These are phyloP conservation scores for Hassar affinis DNA, from an alignment of 2,113 vertebrate genomes.

Conservation along the genomic window DNA sequence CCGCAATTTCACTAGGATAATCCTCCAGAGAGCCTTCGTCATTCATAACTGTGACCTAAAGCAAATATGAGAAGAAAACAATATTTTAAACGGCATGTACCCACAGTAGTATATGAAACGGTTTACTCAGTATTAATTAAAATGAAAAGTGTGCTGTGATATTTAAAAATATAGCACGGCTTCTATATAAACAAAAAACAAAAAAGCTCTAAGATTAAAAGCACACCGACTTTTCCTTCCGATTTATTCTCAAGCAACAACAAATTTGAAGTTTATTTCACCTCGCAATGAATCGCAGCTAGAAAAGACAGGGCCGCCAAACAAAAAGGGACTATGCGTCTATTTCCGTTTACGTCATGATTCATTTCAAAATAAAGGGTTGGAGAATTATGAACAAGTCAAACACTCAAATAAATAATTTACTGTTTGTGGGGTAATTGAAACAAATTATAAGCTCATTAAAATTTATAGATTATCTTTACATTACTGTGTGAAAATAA, in stretches of 20 bases:
- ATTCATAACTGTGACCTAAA: conserved; percentile 61
- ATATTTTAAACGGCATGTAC: background rate
- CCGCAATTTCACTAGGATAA: conserved; percentile 90
- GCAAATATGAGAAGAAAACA: background rate
- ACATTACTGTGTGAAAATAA: too few relatives aligned
- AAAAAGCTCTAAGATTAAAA: background rate
- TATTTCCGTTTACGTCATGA: background rate
- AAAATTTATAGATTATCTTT: background rate
- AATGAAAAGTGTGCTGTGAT: background rate
- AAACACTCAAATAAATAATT: background rate
- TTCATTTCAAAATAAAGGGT: background rate
- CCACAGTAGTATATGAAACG: background rate
- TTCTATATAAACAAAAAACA: background rate
- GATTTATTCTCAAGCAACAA: background rate
- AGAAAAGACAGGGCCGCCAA: too few relatives aligned
- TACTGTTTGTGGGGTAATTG: background rate
- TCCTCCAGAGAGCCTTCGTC: conserved; percentile 73
- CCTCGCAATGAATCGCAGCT: background rate
- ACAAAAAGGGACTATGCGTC: background rate
- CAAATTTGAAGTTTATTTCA: background rate
- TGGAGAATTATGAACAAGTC: background rate
- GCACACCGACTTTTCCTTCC: background rate
- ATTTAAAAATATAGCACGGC: background rate
- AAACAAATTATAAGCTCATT: background rate
- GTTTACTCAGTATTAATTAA: background rate